Conservation (phyloP, 37 sponge, comb jelly and placozoan genomes). For the Geodia barretti region DNA sequence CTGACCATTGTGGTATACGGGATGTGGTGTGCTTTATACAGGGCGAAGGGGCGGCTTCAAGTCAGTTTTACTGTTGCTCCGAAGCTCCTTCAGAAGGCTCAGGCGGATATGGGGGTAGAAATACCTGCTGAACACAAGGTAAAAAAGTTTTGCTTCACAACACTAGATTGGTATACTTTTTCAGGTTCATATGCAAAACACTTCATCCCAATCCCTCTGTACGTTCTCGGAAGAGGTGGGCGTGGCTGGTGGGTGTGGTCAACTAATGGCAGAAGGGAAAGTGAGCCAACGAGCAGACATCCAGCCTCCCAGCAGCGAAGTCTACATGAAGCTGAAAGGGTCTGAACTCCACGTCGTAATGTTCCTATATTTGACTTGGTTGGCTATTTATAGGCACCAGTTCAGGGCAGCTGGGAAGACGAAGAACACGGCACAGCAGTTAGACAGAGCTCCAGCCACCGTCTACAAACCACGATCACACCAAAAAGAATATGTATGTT, state of each 20-base stretch:
- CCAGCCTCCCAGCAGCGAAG: conserved; percentile 56
- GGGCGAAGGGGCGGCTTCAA: neutral
- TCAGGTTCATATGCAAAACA: conserved; percentile 39
- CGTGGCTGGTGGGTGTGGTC: conserved; percentile 6
- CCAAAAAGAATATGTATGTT: conserved; percentile 51
- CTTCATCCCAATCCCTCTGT: conserved; percentile 49
- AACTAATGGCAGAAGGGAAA: conserved; percentile 75
- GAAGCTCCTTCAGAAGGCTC: conserved; percentile 25
- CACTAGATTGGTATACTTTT: neutral
- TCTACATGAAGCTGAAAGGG: conserved; percentile 87
- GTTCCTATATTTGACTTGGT: no score
- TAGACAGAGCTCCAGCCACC: conserved; percentile 33
- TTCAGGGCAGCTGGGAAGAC: conserved; percentile 70
- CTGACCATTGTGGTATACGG: no score
- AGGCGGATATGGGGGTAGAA: conserved; percentile 15
- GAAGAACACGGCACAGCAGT: conserved; percentile 54
- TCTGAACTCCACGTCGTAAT: no score
- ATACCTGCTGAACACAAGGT: conserved; percentile 61
- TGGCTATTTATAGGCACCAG: conserved; percentile 50
- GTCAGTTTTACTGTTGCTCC: conserved; percentile 41
- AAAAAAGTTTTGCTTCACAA: neutral
- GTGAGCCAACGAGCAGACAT: conserved; percentile 84
- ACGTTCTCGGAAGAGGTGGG: conserved; percentile 61
- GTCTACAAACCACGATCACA: conserved; percentile 39
- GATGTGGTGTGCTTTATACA: neutral